phyloP scores from a whole-genome alignment of 2,113 vertebrate genomes.

The Podilymbus podiceps region DNA sequence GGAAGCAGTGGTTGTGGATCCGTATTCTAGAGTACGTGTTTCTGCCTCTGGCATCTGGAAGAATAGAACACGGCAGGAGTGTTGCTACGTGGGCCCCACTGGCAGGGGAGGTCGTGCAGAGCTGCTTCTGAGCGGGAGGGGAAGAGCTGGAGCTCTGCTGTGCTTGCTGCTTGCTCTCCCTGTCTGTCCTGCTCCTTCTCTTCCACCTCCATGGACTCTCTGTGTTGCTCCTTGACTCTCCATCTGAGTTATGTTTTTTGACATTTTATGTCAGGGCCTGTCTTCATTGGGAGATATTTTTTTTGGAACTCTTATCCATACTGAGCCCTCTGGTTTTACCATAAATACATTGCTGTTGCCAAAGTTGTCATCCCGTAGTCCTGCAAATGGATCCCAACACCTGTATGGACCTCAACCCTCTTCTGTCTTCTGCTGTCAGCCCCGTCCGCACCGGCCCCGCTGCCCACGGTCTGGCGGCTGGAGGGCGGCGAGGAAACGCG shows the following conservation, averaged over 20 bases:
- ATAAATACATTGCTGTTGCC: rapidly evolving
- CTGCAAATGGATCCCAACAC: neutral
- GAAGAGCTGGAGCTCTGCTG: neutral
- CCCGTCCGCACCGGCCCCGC: rapidly evolving
- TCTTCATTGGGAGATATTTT: neutral
- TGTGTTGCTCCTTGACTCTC: neutral
- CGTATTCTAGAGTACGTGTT: rapidly evolving
- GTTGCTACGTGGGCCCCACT: rapidly evolving
- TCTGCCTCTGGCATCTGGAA: neutral
- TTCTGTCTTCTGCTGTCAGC: neutral
- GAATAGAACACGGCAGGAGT: rapidly evolving
- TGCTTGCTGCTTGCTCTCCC: neutral
- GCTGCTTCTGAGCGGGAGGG: neutral
- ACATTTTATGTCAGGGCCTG: neutral
- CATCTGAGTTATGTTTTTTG: neutral
- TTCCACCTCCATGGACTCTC: neutral
- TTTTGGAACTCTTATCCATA: neutral
- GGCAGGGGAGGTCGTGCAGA: neutral
- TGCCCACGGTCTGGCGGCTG: neutral
- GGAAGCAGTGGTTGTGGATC: neutral
- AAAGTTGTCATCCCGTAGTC: rapidly evolving
- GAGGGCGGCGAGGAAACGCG: neutral
- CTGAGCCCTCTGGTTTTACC: neutral
- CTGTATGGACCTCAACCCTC: neutral
- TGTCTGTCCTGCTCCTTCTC: neutral